Evolutionary conservation across 2,888 invertebrate species (phyloP).

Genomic region (Xestia c-nigrum): DNA sequence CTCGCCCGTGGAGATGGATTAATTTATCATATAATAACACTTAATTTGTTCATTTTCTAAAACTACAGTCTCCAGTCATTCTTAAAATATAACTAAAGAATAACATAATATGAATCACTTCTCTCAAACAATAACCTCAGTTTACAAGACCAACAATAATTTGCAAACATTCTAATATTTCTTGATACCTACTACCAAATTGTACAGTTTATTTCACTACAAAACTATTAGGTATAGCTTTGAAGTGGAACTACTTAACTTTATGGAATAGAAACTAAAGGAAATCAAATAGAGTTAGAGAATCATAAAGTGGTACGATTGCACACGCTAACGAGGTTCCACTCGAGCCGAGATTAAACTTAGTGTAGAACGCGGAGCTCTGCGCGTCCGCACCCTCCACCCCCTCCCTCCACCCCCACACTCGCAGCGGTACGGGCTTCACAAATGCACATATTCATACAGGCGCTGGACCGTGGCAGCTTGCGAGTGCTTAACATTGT

Average conservation of each 20-base stretch:
- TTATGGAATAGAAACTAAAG: constrained; percentile 45
- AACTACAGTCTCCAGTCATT: not conserved
- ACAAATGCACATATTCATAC: constrained; percentile 28
- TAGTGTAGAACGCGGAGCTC: constrained; percentile 12
- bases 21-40: not conserved
- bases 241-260: constrained; percentile 22
- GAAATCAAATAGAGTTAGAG: constrained; percentile 38
- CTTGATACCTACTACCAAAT: not conserved
- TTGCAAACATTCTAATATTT: not conserved
- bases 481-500: not conserved
- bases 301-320: constrained; percentile 35
- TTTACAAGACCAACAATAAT: not conserved
- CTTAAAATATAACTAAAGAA: not conserved
- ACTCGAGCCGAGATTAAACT: constrained; percentile 29
- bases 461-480: not conserved
- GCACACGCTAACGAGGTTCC: constrained; percentile 47
- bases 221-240: not conserved
- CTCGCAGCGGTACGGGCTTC: not conserved
- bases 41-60: not conserved
- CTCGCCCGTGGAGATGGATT: not conserved
- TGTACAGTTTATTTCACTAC: constrained; percentile 12
- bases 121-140: not conserved
- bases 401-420: not conserved
- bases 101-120: not conserved
- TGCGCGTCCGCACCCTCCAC: fast-evolving